Percentiles rank a stretch among this genome's conserved stretches.
Evolutionary conservation across 2,888 invertebrate genomes (phyloP).

Genomic region (Steinernema hermaphroditum): DNA sequence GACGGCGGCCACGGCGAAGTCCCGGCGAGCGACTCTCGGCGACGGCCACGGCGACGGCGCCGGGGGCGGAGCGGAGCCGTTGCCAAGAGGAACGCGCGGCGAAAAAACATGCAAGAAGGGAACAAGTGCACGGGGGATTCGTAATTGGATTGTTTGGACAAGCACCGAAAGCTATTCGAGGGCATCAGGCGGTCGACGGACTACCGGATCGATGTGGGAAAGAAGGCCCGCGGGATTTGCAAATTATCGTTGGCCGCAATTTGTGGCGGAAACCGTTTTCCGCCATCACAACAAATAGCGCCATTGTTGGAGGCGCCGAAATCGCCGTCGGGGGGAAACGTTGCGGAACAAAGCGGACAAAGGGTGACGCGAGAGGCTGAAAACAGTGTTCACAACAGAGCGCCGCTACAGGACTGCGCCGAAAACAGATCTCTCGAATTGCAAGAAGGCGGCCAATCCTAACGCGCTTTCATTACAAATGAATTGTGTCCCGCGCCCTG

Average conservation of each 20-base stretch:
- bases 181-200: neutral
- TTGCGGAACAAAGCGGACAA: neutral
- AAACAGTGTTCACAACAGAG: too few species aligned
- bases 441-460: neutral
- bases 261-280: conserved; percentile 5
- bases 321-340: neutral
- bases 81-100: conserved; percentile 15
- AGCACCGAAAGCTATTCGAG: neutral
- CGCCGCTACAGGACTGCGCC: too few species aligned
- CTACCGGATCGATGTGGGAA: conserved; percentile 1
- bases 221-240: neutral
- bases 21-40: neutral
- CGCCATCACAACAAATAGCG: neutral
- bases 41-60: too few species aligned
- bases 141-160: neutral
- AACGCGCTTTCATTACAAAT: neutral
- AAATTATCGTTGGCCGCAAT: conserved; percentile 14
- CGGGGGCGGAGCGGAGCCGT: conserved; percentile 6
- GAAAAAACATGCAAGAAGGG: neutral
- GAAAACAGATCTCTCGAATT: neutral
- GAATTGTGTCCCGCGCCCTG: too few species aligned
- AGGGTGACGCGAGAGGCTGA: too few species aligned
- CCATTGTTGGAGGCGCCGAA: neutral
- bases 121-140: neutral
- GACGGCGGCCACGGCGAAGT: neutral